These are phyloP conservation scores for Macaria liturata DNA, from an alignment of 2,888 invertebrate species.

Conservation along the genomic window DNA sequence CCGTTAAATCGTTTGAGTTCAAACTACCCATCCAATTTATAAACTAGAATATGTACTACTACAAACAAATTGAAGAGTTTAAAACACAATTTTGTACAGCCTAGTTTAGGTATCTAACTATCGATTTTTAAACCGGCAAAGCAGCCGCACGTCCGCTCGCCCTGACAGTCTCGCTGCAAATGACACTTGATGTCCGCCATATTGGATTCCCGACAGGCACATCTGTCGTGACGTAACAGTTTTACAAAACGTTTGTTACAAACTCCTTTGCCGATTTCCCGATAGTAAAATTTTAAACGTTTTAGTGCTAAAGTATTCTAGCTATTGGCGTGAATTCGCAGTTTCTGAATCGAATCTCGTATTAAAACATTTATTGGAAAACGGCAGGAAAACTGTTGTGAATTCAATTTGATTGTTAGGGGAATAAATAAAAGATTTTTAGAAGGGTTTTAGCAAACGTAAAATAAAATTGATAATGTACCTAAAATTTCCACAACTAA, in stretches of 20 bases:
- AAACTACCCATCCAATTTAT: no score
- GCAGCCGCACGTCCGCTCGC: conserved; percentile 34
- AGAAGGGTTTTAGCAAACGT: no score
- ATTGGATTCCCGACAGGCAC: conserved; percentile 46
- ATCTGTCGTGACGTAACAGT: conserved; percentile 30
- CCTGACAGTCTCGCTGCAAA: conserved; percentile 44
- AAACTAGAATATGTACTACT: no score
- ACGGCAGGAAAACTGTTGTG: neutral
- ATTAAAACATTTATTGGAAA: conserved; percentile 14
- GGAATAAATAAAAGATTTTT: no score
- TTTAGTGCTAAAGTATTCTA: conserved; percentile 11
- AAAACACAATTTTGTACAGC: conserved; percentile 15
- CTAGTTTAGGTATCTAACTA: no score
- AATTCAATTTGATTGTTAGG: no score
- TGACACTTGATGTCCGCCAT: conserved; percentile 58
- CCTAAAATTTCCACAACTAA: no score
- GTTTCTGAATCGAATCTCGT: conserved; percentile 1
- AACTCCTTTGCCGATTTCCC: neutral
- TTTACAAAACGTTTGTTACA: conserved; percentile 5
- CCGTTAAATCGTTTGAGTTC: no score
- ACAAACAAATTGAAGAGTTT: no score
- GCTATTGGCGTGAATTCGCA: conserved; percentile 10
- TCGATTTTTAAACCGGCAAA: conserved; percentile 22
- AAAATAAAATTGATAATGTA: no score
- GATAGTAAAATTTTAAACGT: conserved; percentile 15